A percentile compares a stretch with the other conserved stretches of the same genome.
Conservation (phyloP, 2,888 invertebrate genomes). For the Apomyelois bistriatella region DNA sequence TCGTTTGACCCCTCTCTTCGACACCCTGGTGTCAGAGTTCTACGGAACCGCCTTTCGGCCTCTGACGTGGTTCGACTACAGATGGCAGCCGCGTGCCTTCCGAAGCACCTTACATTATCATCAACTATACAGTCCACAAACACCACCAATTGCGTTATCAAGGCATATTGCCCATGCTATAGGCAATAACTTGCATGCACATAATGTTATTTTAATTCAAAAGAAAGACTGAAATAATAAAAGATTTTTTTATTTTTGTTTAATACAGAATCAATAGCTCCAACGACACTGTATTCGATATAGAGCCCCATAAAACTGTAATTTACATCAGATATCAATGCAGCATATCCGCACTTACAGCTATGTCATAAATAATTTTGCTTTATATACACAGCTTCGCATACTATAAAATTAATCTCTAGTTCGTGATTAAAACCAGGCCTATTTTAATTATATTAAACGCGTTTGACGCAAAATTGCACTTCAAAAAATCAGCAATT, state of each 20-base stretch:
- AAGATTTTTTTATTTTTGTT: slow-evolving; percentile 51
- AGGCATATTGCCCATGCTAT: too few species aligned
- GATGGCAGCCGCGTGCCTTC: too few species aligned
- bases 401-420: slow-evolving; percentile 33
- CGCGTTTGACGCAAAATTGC: background rate
- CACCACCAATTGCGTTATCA: too few species aligned
- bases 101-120: too few species aligned
- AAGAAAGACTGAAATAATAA: background rate
- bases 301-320: slow-evolving; percentile 42
- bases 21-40: too few species aligned
- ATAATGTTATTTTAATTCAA: background rate
- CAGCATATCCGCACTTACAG: slow-evolving; percentile 45
- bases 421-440: slow-evolving; percentile 26
- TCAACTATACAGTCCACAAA: too few species aligned
- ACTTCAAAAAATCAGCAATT: background rate
- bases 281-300: slow-evolving; percentile 35
- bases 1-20: too few species aligned
- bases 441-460: background rate
- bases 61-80: too few species aligned
- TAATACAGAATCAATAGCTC: slow-evolving; percentile 52
- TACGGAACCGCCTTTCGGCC: too few species aligned
- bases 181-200: too few species aligned
- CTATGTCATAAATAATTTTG: slow-evolving; percentile 72
- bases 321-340: slow-evolving; percentile 45
- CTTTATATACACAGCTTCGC: slow-evolving; percentile 60